phyloP scores from a whole-genome alignment of 2,888 invertebrate genomes.

The Sericinus montela region DNA sequence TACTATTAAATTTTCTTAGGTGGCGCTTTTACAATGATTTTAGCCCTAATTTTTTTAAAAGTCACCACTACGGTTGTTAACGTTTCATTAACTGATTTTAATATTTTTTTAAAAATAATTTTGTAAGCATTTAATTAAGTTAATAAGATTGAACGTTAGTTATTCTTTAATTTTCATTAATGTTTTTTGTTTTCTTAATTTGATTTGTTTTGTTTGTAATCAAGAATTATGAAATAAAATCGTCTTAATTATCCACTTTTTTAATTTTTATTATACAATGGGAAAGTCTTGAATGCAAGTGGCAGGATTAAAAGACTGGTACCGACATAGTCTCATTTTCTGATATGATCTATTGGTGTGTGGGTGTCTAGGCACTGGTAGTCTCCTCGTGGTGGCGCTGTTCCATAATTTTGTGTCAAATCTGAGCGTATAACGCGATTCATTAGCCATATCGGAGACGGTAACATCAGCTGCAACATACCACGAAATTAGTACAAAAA shows the following conservation, averaged over 20 bases:
- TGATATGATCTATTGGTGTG: conserved; percentile 66
- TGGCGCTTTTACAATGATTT: too few species aligned
- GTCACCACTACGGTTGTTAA: too few species aligned
- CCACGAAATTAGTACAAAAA: too few species aligned
- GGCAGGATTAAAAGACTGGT: conserved; percentile 62
- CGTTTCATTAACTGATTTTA: too few species aligned
- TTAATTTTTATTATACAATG: conserved; percentile 34
- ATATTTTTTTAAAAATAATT: too few species aligned
- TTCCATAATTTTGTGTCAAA: conserved; percentile 63
- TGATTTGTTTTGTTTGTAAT: conserved; percentile 26
- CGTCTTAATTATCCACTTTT: conserved; percentile 27
- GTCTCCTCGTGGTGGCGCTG: conserved; percentile 63
- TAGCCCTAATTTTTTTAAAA: too few species aligned
- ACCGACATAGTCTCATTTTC: conserved; percentile 54
- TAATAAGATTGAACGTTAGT: conserved; percentile 15
- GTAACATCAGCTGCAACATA: conserved; percentile 53
- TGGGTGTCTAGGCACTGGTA: conserved; percentile 70
- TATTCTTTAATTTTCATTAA: conserved; percentile 17
- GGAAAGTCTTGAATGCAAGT: conserved; percentile 59
- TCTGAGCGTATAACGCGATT: conserved; percentile 69
- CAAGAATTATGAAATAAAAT: conserved; percentile 26
- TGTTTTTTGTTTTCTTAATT: conserved; percentile 26
- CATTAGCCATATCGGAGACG: conserved; percentile 55
- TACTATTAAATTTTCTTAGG: too few species aligned
- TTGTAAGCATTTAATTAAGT: too few species aligned